Conservation (phyloP, 2,113 vertebrate species). For the Cygnus atratus region DNA sequence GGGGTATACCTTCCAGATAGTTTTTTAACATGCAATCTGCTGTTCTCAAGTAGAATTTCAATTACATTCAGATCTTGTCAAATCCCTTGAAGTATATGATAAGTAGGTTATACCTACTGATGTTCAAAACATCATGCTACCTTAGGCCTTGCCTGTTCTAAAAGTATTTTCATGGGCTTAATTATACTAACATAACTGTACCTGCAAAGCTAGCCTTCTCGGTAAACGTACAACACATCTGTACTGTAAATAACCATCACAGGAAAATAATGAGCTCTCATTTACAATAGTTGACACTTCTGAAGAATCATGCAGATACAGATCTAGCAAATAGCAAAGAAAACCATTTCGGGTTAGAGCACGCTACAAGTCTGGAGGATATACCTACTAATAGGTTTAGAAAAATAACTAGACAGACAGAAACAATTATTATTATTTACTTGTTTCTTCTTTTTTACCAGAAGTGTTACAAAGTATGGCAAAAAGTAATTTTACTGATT, state of each 20-base stretch:
- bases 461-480: not conserved
- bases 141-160: not conserved
- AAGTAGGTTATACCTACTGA: not conserved
- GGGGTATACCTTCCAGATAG: not conserved
- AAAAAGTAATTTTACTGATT: not conserved
- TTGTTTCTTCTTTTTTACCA: not conserved
- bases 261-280: not conserved
- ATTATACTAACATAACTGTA: not conserved
- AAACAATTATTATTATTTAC: not conserved
- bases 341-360: not conserved
- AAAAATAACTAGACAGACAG: not conserved
- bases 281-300: not conserved
- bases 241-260: not conserved
- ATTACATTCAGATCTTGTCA: not conserved
- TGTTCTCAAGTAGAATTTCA: not conserved
- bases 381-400: not conserved
- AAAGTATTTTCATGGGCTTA: not conserved
- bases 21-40: not conserved
- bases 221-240: not conserved
- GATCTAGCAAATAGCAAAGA: not conserved
- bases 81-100: too few species aligned
- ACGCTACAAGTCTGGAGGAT: not conserved
- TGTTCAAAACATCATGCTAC: not conserved
- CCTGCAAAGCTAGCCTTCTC: not conserved
- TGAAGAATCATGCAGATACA: not conserved